Conservation (phyloP, 2,797 vertebrate genomes). For the Squalus acanthias region DNA sequence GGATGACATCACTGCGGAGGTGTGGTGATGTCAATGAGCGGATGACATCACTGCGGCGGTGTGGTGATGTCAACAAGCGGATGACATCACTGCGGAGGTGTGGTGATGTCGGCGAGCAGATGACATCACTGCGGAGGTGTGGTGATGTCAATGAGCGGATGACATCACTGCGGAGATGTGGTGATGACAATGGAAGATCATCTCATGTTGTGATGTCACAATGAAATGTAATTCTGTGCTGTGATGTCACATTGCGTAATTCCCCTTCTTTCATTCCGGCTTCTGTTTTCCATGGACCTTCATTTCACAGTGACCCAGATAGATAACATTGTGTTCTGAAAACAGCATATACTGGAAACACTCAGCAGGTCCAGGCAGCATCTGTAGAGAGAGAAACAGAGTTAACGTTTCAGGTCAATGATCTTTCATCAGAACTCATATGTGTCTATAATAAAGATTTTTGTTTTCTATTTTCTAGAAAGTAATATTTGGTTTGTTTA, state of each 20-base stretch:
- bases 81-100: background rate
- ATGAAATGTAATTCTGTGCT: background rate
- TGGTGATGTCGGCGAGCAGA: background rate
- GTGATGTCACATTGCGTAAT: background rate
- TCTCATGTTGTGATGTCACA: background rate
- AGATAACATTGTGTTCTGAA: background rate
- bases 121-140: background rate
- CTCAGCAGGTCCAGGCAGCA: background rate
- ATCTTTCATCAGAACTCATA: background rate
- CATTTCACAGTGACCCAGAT: background rate
- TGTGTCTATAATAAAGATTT: background rate
- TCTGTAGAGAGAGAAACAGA: no score
- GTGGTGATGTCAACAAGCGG: background rate
- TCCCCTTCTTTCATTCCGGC: background rate
- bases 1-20: background rate
- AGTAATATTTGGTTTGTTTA: background rate
- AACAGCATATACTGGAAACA: background rate
- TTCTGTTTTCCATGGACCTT: background rate
- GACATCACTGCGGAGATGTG: background rate
- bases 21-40: background rate
- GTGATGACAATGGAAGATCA: background rate
- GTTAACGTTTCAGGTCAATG: background rate
- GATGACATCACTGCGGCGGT: background rate
- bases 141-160: background rate
- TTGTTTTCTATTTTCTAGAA: background rate